These are phyloP conservation scores for Gracilinanus agilis DNA, from an alignment of 2,113 vertebrate species.

Conservation along the genomic window DNA sequence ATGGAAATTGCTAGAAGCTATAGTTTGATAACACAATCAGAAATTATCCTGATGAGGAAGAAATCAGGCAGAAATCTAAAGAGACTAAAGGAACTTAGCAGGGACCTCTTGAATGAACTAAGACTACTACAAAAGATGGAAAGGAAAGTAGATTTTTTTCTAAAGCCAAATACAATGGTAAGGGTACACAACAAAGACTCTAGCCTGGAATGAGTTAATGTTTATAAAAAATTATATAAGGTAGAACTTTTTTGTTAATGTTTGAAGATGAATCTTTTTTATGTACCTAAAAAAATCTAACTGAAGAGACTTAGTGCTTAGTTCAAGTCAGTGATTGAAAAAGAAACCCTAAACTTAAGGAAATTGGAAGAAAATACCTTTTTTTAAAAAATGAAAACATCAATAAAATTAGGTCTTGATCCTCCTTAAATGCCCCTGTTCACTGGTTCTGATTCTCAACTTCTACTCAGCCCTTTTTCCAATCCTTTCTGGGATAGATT, in stretches of 20 bases:
- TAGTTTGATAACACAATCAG: background rate
- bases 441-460: background rate
- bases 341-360: background rate
- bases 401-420: background rate
- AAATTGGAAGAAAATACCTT: background rate
- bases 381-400: background rate
- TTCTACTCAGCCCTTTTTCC: background rate
- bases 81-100: background rate
- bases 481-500: background rate
- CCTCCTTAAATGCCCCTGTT: background rate
- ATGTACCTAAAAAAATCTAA: background rate
- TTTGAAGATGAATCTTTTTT: background rate
- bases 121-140: background rate
- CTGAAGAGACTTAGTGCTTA: background rate
- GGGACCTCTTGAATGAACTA: background rate
- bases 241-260: background rate
- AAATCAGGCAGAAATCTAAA: background rate
- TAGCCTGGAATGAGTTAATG: background rate
- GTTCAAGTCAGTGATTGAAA: background rate
- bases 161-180: background rate
- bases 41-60: background rate
- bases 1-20: no score
- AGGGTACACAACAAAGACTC: background rate
- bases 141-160: background rate
- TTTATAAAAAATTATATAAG: background rate